These are phyloP conservation scores for Lanistes nyassanus DNA, from an alignment of 1,140 invertebrate species.

Conservation along the genomic window DNA sequence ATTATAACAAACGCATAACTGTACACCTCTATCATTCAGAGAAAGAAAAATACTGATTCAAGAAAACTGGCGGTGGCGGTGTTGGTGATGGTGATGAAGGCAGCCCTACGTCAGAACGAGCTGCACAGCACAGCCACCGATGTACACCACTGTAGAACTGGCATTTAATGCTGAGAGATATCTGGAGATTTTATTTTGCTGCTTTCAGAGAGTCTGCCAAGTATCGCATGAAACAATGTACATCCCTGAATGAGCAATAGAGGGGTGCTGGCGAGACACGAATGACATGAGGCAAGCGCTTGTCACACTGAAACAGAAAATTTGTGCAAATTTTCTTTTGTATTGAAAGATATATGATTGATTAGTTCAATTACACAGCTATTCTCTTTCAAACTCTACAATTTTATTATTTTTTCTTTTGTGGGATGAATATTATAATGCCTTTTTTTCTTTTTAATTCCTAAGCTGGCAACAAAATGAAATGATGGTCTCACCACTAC, in stretches of 20 bases:
- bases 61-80: too few relatives aligned
- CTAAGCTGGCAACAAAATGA: not conserved
- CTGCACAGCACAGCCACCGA: too few relatives aligned
- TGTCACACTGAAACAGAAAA: slow-evolving; percentile 68
- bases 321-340: not conserved
- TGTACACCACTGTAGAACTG: too few relatives aligned
- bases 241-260: slow-evolving; percentile 72
- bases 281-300: slow-evolving; percentile 70
- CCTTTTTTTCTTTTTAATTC: not conserved
- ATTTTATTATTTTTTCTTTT: not conserved
- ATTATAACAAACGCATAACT: too few relatives aligned
- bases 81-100: too few relatives aligned
- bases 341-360: too few relatives aligned
- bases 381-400: too few relatives aligned
- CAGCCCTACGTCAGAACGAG: too few relatives aligned
- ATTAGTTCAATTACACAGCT: too few relatives aligned
- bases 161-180: too few relatives aligned
- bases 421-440: not conserved
- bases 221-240: slow-evolving; percentile 61
- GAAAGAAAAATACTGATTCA: too few relatives aligned
- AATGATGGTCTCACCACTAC: slow-evolving; percentile 70
- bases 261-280: slow-evolving; percentile 70
- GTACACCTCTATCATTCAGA: too few relatives aligned
- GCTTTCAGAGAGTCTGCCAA: slow-evolving; percentile 48
- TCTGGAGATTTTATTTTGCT: slow-evolving; percentile 28